Evolutionary conservation across 2,888 invertebrate genomes (phyloP).

Genomic region (Chrysotoxum bicinctum): DNA sequence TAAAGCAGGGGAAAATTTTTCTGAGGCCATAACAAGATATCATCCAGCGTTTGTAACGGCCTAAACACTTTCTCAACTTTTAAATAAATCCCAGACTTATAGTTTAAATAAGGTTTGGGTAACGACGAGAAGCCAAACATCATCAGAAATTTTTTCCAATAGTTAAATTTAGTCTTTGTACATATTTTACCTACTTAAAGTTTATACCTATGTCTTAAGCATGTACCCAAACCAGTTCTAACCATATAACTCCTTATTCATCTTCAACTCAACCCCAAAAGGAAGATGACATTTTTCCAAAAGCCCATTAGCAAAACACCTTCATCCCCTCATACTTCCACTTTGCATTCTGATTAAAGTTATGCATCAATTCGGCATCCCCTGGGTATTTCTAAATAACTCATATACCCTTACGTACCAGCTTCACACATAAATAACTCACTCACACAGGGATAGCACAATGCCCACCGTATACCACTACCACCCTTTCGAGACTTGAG

Average conservation of each 20-base stretch:
- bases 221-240: background rate
- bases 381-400: conserved; percentile 26
- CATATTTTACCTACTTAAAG: too few species aligned
- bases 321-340: conserved; percentile 30
- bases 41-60: too few species aligned
- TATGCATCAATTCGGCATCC: conserved; percentile 62
- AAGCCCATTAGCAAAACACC: conserved; percentile 61
- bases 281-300: conserved; percentile 30
- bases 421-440: background rate
- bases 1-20: too few species aligned
- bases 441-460: conserved; percentile 17
- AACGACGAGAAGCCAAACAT: too few species aligned
- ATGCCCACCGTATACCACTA: background rate
- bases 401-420: background rate
- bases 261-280: background rate
- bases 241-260: background rate
- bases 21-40: too few species aligned
- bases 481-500: conserved; percentile 39
- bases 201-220: background rate
- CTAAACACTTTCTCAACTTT: too few species aligned
- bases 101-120: too few species aligned
- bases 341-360: conserved; percentile 67
- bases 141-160: too few species aligned
- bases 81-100: too few species aligned
- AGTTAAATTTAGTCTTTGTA: too few species aligned